Evolutionary conservation across 2,888 invertebrate genomes (phyloP).

Genomic region (Strigamia maritima): DNA sequence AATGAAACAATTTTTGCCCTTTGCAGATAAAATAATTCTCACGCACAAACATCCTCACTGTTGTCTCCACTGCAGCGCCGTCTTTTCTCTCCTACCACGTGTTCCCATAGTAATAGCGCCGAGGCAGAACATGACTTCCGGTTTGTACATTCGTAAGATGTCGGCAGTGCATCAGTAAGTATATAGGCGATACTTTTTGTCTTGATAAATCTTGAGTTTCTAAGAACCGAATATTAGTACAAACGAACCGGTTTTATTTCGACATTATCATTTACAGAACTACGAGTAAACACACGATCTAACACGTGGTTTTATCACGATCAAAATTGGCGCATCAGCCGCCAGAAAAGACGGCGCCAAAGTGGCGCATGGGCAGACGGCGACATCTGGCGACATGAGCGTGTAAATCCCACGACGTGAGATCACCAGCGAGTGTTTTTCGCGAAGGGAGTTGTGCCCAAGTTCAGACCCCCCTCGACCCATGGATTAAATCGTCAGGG

Average conservation of each 20-base stretch:
- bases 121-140: too few relatives aligned
- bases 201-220: too few relatives aligned
- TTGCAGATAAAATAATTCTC: too few relatives aligned
- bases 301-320: neutral
- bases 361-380: neutral
- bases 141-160: too few relatives aligned
- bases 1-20: too few relatives aligned
- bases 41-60: too few relatives aligned
- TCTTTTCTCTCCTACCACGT: too few relatives aligned
- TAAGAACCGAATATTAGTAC: too few relatives aligned
- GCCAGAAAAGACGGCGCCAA: neutral
- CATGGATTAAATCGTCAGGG: slow-evolving; percentile 31
- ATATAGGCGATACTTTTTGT: too few relatives aligned
- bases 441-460: slow-evolving; percentile 11
- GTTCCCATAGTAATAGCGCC: too few relatives aligned
- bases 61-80: too few relatives aligned
- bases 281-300: neutral
- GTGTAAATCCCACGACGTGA: neutral
- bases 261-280: neutral
- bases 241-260: neutral
- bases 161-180: too few relatives aligned
- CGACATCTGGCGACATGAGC: neutral
- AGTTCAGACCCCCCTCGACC: slow-evolving; percentile 27
- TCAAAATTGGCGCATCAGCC: neutral
- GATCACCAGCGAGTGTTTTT: slow-evolving; percentile 22